These are phyloP conservation scores for Aurelia aurita DNA, from an alignment of 30 jellyfish, hydroid and myxozoan species.

Conservation along the genomic window DNA sequence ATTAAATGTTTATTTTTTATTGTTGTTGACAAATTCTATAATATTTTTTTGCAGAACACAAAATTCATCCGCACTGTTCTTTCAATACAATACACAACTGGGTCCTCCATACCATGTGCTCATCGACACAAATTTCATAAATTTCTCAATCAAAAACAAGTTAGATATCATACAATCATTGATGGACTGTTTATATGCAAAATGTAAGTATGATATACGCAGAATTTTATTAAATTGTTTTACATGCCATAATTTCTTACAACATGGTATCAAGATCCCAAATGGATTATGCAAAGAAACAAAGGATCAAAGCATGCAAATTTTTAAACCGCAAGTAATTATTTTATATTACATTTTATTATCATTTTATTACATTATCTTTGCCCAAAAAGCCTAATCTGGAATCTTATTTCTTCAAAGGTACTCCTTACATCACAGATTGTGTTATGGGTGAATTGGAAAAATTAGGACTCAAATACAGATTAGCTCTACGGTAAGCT, in stretches of 20 bases:
- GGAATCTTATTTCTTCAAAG: constrained; percentile 38
- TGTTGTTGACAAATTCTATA: background rate
- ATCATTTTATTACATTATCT: too few species aligned
- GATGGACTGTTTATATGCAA: constrained; percentile 99
- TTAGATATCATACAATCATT: constrained; percentile 94
- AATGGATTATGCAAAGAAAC: too few species aligned
- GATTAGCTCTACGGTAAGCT: constrained; percentile 97
- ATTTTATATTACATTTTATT: too few species aligned
- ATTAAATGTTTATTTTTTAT: background rate
- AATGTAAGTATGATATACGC: constrained; percentile 70
- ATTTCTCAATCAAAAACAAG: constrained; percentile 96
- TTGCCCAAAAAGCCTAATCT: background rate
- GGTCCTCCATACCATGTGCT: constrained; percentile 99
- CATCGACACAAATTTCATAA: constrained; percentile 98
- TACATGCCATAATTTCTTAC: too few species aligned
- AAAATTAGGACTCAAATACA: constrained; percentile 91
- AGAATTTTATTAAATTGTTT: background rate
- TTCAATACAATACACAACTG: constrained; percentile 98
- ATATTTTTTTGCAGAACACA: constrained; percentile 74
- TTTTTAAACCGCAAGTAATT: too few species aligned
- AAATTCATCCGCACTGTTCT: constrained; percentile 93
- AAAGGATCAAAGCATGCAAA: too few species aligned
- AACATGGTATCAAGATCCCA: too few species aligned
- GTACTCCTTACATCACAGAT: constrained; percentile 98
- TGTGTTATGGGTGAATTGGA: constrained; percentile 99